Percentiles rank a stretch among this genome's conserved stretches.
Conservation (phyloP, 2,113 vertebrate species). For the Urocynchramus pylzowi region DNA sequence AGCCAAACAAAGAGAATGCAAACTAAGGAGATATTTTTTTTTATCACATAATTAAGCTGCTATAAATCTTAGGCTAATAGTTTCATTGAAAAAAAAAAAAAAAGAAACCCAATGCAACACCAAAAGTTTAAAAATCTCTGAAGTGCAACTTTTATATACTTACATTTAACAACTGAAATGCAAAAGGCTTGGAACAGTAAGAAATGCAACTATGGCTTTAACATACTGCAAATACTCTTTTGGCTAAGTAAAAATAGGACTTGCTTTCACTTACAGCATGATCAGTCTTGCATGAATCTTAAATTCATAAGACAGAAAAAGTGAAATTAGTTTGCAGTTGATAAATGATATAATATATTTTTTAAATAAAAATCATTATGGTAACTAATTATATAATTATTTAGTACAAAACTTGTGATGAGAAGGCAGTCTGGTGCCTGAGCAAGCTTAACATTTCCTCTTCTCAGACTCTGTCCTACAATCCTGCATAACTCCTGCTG, state of each 20-base stretch:
- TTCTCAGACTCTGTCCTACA: background rate
- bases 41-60: background rate
- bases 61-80: background rate
- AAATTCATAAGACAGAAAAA: background rate
- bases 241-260: background rate
- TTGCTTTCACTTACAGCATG: background rate
- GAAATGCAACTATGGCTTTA: background rate
- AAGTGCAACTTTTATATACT: background rate
- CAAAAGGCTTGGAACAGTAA: background rate
- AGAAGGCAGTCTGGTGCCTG: background rate
- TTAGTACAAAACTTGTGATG: background rate
- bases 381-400: background rate
- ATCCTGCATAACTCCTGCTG: background rate
- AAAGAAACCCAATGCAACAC: fast-evolving
- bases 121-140: background rate
- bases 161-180: background rate
- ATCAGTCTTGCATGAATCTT: background rate
- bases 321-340: background rate
- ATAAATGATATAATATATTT: background rate
- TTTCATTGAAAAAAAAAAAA: background rate
- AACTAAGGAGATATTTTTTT: background rate
- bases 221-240: background rate
- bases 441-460: background rate
- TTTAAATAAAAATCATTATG: background rate
- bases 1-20: background rate